Conservation (phyloP, 1,140 invertebrate species). For the Portunus trituberculatus region DNA sequence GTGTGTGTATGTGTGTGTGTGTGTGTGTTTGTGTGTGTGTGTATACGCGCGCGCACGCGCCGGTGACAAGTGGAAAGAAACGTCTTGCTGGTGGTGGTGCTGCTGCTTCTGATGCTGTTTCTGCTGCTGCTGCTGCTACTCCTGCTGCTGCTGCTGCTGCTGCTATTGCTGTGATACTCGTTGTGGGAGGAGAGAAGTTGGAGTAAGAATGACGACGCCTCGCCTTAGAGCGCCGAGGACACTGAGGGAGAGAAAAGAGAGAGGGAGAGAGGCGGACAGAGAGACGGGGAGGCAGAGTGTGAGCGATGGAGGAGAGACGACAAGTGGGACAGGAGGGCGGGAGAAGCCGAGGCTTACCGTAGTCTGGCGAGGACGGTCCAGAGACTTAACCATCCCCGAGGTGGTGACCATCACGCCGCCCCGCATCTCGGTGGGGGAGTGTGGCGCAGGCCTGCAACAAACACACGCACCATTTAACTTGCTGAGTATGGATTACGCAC, state of each 20-base stretch:
- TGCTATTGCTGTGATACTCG: neutral
- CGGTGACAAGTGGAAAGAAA: neutral
- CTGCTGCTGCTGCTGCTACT: neutral
- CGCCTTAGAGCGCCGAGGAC: neutral
- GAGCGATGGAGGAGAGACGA: neutral
- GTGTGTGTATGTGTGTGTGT: too few species aligned
- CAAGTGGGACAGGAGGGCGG: too few species aligned
- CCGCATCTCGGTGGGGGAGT: constrained; percentile 68
- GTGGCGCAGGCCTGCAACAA: constrained; percentile 61
- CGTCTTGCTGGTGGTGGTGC: neutral
- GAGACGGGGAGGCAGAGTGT: neutral
- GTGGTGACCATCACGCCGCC: constrained; percentile 65
- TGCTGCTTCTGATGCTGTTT: neutral
- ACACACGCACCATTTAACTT: neutral
- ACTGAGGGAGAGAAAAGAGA: constrained; percentile 27
- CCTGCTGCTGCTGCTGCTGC: neutral
- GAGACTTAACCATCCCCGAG: constrained; percentile 62
- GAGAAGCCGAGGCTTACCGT: constrained; percentile 64
- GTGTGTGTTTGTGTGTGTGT: too few species aligned
- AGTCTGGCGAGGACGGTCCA: constrained; percentile 70
- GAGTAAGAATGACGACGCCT: neutral
- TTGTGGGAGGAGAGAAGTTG: neutral
- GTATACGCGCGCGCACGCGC: too few species aligned
- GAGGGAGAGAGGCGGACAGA: neutral
- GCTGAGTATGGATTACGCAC: too few species aligned